Evolutionary conservation across 2,888 invertebrate genomes (phyloP).

Genomic region (Stenodema calcarata): DNA sequence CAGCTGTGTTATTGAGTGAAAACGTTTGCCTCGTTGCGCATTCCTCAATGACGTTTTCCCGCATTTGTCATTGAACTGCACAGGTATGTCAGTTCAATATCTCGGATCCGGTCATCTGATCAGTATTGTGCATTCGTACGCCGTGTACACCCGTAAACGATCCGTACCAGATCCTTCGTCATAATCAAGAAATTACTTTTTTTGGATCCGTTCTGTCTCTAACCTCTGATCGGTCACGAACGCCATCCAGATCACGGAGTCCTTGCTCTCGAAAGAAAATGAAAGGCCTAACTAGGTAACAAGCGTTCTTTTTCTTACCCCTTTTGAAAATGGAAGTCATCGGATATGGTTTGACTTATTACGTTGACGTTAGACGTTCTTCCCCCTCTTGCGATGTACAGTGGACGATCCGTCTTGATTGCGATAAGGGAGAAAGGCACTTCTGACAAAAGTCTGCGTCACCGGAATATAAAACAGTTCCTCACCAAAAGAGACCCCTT

Average conservation of each 20-base stretch:
- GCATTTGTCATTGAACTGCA: no score
- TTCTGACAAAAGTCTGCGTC: not conserved
- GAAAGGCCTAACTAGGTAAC: not conserved
- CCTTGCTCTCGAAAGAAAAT: not conserved
- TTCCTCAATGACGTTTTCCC: no score
- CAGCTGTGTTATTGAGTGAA: no score
- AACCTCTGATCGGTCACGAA: not conserved
- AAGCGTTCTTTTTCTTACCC: not conserved
- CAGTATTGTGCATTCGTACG: no score
- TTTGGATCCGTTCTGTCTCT: not conserved
- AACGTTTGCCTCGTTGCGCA: no score
- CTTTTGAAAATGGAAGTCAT: not conserved
- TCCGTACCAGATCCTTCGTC: no score
- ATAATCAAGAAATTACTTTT: no score
- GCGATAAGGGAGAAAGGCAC: slow-evolving; percentile 26
- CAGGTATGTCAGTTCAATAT: no score
- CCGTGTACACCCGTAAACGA: no score
- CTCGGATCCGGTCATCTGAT: no score
- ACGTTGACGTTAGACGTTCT: not conserved
- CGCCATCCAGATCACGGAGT: not conserved
- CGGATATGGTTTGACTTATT: not conserved
- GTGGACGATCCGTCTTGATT: slow-evolving; percentile 13
- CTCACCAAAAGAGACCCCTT: slow-evolving; percentile 13
- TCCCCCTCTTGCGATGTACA: not conserved
- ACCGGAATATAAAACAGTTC: slow-evolving; percentile 24